A percentile compares a stretch with the other conserved stretches of the same genome.
Evolutionary conservation across 1,140 invertebrate genomes (phyloP).

Genomic region (Protaetia brevitarsis): DNA sequence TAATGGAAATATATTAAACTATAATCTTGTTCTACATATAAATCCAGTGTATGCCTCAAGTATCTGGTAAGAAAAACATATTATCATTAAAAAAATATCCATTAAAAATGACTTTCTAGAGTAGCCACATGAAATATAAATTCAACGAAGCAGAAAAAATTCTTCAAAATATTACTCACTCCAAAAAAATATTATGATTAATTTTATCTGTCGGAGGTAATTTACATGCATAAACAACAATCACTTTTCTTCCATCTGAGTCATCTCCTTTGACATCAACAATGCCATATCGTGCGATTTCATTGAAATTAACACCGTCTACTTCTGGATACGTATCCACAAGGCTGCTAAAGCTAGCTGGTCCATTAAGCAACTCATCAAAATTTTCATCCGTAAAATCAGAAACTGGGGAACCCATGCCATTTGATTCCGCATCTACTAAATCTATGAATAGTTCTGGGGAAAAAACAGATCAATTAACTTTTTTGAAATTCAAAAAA

Average conservation of each 20-base stretch:
- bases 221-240: constrained; percentile 91
- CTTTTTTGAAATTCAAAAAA: not conserved
- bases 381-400: constrained; percentile 79
- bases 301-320: constrained; percentile 64
- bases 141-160: not conserved
- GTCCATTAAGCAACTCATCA: constrained; percentile 75
- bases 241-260: constrained; percentile 84
- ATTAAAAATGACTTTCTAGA: not conserved
- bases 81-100: too few relatives aligned
- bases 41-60: constrained; percentile 91
- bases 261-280: constrained; percentile 92
- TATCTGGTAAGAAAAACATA: constrained; percentile 64
- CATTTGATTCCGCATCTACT: constrained; percentile 44
- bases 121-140: not conserved
- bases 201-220: constrained; percentile 84
- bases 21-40: constrained; percentile 98
- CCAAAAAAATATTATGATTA: constrained; percentile 78
- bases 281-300: constrained; percentile 79
- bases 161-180: constrained; percentile 54
- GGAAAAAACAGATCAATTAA: not conserved
- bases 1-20: constrained; percentile 99
- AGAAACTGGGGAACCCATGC: constrained; percentile 44
- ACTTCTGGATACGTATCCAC: constrained; percentile 48
- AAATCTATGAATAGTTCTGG: constrained; percentile 40
- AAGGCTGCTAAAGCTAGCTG: constrained; percentile 43